Evolutionary conservation across 1,140 invertebrate genomes (phyloP), one percentile per base, ranked within the genome.

Genomic region (Calephelis virginiensis): DNA sequence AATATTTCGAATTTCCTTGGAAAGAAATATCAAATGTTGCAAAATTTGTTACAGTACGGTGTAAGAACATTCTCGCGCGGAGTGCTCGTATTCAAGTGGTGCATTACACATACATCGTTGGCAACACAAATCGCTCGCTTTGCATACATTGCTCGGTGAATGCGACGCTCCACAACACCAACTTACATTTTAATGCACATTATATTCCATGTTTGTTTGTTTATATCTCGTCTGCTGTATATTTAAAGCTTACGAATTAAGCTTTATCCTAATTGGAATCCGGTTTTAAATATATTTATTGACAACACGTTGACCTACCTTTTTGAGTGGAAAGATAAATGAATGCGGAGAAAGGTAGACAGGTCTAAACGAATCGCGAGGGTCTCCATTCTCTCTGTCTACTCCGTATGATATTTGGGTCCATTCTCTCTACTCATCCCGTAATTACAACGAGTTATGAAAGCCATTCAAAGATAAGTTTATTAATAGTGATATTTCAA

Each of bases 81-180:
- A 66, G 72, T 68, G 70, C 67, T 70, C 68, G 71, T 73, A 72
- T 71, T 70, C 71, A 69, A 71, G 68, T 69, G 70, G 70, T 68
- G 72, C 75, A 72, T 75, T 72, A 76, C 69, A 73, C 69, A 75
- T 73, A 76, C 72, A 72, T 66, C 68, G 72, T 47, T 69, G 68
- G 70, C 70, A 65, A 73, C 73, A 73, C 72, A 80, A 82, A 82
- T 80, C 77, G 76, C 73, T 78, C 71, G 74, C 69, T 71, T 68
- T 75, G 73, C 75, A 78, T 72, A 79, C 77, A 76, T 72, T 70
- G 73, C 70, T 56, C 63, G 53, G 62, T 63, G 61, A 63, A 50
- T 61, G 61, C 66, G 71, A 63, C 68, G 69, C 67, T 61, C 62
- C 66, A 68, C 59, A 59, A 61, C 63, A 45, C 48, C 59, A 53